phyloP scores from a whole-genome alignment of 2,797 vertebrate species.

The Telmatherina bonti region DNA sequence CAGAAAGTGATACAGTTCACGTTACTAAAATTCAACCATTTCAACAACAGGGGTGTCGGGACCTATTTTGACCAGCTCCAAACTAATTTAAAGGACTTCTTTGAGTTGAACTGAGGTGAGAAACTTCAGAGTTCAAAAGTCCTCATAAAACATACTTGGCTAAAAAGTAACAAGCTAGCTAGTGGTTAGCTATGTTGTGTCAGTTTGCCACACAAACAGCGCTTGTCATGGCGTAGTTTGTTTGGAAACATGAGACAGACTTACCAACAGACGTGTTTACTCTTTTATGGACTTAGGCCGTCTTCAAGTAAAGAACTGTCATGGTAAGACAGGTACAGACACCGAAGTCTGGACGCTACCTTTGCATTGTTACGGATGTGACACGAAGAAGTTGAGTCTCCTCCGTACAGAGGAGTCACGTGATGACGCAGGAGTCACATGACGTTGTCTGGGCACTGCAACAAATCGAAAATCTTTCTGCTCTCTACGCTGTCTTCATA shows the following conservation, averaged over 20 bases:
- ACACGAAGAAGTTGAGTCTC: conserved; percentile 46
- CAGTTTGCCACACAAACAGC: not conserved
- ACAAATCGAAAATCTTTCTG: conserved; percentile 11
- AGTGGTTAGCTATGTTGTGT: conserved; percentile 20
- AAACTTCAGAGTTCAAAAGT: not conserved
- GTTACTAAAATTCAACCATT: not conserved
- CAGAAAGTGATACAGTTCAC: not conserved
- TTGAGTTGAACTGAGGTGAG: not conserved
- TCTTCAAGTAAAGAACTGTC: not conserved
- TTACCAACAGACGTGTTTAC: conserved; percentile 17
- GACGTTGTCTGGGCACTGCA: conserved; percentile 35
- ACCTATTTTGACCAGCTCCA: not conserved
- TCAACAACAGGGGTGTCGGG: not conserved
- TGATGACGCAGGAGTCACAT: conserved; percentile 62
- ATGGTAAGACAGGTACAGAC: conserved; percentile 7
- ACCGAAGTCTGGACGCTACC: not conserved
- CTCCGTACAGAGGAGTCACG: conserved; percentile 43
- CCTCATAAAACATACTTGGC: not conserved
- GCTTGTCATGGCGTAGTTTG: accelerated
- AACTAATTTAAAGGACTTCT: not conserved
- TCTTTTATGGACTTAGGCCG: not conserved
- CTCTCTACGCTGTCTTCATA: not conserved
- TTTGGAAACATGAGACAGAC: conserved; percentile 1
- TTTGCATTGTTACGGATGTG: conserved; percentile 5
- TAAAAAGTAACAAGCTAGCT: conserved; percentile 58